Evolutionary conservation across 2,113 vertebrate species (phyloP).

Genomic region (Dipodomys merriami): DNA sequence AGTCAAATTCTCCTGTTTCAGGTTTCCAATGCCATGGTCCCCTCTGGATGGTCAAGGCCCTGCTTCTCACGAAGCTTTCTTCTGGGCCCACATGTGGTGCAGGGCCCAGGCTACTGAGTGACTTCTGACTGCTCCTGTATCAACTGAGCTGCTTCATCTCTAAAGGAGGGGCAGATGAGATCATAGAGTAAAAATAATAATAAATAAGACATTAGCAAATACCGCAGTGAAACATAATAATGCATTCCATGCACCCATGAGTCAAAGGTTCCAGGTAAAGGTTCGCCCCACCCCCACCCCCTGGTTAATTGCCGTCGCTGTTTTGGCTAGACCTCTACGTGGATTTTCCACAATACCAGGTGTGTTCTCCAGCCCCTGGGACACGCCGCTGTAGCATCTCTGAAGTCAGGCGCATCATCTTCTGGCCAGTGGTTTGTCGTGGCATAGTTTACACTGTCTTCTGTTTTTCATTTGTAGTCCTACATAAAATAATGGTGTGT

Average conservation of each 20-base stretch:
- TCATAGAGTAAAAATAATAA: neutral
- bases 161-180: neutral
- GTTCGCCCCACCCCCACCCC: too few species aligned
- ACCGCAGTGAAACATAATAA: neutral
- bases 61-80: neutral
- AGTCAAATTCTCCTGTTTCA: neutral
- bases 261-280: neutral
- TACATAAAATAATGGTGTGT: neutral
- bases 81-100: rapidly evolving
- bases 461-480: neutral
- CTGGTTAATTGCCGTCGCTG: neutral
- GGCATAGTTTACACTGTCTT: neutral
- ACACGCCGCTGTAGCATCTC: neutral
- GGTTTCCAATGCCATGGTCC: neutral
- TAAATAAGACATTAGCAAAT: neutral
- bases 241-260: neutral
- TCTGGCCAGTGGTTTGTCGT: neutral
- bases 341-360: neutral
- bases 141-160: neutral
- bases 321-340: neutral
- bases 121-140: rapidly evolving
- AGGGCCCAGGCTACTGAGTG: rapidly evolving
- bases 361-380: neutral
- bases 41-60: neutral
- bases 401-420: neutral